A percentile compares a stretch with the other conserved stretches of the same genome.
Evolutionary conservation across 1,140 invertebrate genomes (phyloP).

Genomic region (Sycophila sp.): DNA sequence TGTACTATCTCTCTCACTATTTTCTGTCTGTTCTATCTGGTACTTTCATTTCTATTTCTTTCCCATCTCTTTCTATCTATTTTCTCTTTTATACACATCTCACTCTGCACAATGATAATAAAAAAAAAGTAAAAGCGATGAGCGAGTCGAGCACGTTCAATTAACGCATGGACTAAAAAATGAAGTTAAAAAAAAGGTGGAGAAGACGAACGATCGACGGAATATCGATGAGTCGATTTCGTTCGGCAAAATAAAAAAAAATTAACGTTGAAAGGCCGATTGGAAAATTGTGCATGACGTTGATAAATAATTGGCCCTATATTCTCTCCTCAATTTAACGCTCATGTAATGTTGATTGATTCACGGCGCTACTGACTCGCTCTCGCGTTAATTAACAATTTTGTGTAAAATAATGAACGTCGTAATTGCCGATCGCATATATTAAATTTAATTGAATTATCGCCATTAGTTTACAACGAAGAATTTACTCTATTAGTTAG

Average conservation of each 20-base stretch:
- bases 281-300: too few relatives aligned
- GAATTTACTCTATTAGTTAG: slow-evolving; percentile 5
- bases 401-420: slow-evolving; percentile 23
- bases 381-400: slow-evolving; percentile 24
- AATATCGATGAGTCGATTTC: too few relatives aligned
- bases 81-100: slow-evolving; percentile 34
- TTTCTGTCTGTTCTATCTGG: slow-evolving; percentile 43
- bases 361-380: too few relatives aligned
- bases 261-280: too few relatives aligned
- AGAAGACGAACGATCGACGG: neutral
- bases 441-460: slow-evolving; percentile 22
- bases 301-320: too few relatives aligned
- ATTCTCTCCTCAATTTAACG: neutral
- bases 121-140: slow-evolving; percentile 26
- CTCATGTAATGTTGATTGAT: too few relatives aligned
- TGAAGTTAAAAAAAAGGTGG: slow-evolving; percentile 5
- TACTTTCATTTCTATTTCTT: slow-evolving; percentile 43
- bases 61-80: slow-evolving; percentile 52
- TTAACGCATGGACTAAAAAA: slow-evolving; percentile 4
- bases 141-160: slow-evolving; percentile 26
- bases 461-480: slow-evolving; percentile 22
- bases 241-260: too few relatives aligned
- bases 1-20: slow-evolving; percentile 33
- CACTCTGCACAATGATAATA: slow-evolving; percentile 33
- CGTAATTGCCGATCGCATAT: slow-evolving; percentile 4